phyloP scores from a whole-genome alignment of 2,797 vertebrate species.

The Sebastes hopkinsi region DNA sequence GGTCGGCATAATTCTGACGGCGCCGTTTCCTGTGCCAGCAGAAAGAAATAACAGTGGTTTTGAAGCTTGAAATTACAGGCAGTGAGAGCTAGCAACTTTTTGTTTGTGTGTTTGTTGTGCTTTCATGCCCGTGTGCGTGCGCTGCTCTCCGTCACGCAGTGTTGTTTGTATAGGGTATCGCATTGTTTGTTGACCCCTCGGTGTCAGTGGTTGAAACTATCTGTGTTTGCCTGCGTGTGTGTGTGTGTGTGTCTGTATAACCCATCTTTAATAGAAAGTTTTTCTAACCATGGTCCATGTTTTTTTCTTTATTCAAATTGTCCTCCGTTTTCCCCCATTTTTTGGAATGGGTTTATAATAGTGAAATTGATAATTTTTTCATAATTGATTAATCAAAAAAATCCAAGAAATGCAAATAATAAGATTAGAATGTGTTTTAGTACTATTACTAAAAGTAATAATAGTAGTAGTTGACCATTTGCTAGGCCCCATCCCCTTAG shows the following conservation, averaged over 20 bases:
- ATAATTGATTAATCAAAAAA: background rate
- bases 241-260: background rate
- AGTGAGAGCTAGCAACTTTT: background rate
- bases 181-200: slow-evolving; percentile 33
- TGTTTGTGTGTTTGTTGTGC: slow-evolving; percentile 6
- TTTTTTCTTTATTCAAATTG: background rate
- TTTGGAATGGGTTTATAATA: background rate
- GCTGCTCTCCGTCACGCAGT: background rate
- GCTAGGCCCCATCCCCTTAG: background rate
- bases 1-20: slow-evolving; percentile 29
- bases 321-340: no score
- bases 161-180: background rate
- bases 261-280: background rate
- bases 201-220: slow-evolving; percentile 11
- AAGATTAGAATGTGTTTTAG: background rate
- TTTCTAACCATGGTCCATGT: background rate
- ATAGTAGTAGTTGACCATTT: background rate
- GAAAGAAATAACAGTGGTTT: background rate
- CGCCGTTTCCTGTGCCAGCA: slow-evolving; percentile 22
- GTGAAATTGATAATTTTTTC: background rate
- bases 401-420: background rate
- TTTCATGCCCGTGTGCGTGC: slow-evolving; percentile 3
- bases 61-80: slow-evolving; percentile 38
- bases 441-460: background rate
- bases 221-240: background rate